Evolutionary conservation across 2,888 invertebrate genomes (phyloP).

Genomic region (Pasiphila rectangulata): DNA sequence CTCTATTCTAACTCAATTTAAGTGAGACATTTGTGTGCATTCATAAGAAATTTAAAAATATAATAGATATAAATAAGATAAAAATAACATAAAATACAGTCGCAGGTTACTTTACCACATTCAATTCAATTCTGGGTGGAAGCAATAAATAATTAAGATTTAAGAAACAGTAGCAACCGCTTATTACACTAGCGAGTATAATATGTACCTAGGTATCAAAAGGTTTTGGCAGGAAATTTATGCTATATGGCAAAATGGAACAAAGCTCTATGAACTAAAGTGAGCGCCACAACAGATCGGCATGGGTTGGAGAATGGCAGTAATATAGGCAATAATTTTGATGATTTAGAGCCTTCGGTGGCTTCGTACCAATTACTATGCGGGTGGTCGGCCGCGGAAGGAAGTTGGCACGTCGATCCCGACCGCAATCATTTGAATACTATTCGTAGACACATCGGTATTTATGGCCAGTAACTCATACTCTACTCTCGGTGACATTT

Average conservation of each 20-base stretch:
- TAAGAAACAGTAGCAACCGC: slow-evolving; percentile 29
- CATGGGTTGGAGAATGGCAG: slow-evolving; percentile 55
- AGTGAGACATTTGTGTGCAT: not conserved
- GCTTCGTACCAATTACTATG: slow-evolving; percentile 73
- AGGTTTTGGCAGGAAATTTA: slow-evolving; percentile 55
- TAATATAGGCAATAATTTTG: slow-evolving; percentile 77
- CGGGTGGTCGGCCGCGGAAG: slow-evolving; percentile 70
- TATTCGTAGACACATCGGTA: slow-evolving; percentile 63
- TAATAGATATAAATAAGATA: too few species aligned
- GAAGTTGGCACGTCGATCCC: slow-evolving; percentile 74
- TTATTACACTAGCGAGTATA: slow-evolving; percentile 41
- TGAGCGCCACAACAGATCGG: slow-evolving; percentile 67
- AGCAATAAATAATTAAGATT: slow-evolving; percentile 26
- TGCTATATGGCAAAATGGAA: slow-evolving; percentile 50
- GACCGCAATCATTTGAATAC: slow-evolving; percentile 76
- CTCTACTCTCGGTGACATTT: slow-evolving; percentile 61
- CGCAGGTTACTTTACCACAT: slow-evolving; percentile 20
- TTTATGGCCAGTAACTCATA: slow-evolving; percentile 73
- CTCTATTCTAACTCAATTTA: too few species aligned
- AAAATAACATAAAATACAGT: too few species aligned
- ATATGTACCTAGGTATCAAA: slow-evolving; percentile 46
- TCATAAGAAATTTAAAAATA: not conserved
- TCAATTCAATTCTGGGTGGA: slow-evolving; percentile 28
- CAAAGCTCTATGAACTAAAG: slow-evolving; percentile 63
- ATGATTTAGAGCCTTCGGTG: slow-evolving; percentile 69